A percentile compares a stretch with the other conserved stretches of the same genome.
These are phyloP conservation scores for Gisinianus flammeolus DNA, from an alignment of 2,888 invertebrate species.

Conservation along the genomic window DNA sequence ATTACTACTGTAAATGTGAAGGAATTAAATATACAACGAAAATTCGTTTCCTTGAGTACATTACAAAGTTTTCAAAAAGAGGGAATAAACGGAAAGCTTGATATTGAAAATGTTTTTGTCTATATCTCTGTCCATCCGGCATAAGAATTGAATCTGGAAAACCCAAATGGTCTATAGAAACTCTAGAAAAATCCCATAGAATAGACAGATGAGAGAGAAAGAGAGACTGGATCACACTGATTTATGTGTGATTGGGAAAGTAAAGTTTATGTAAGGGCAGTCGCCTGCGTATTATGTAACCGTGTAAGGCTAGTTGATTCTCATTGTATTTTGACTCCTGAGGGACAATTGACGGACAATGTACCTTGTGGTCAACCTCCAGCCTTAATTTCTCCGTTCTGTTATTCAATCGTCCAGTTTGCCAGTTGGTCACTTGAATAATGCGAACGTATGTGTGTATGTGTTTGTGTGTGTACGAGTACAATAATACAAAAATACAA, in stretches of 20 bases:
- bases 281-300: no score
- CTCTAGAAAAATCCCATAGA: no score
- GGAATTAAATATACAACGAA: not conserved
- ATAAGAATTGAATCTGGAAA: no score
- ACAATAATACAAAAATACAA: not conserved
- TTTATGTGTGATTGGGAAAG: not conserved
- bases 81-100: not conserved
- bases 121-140: not conserved
- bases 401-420: conserved; percentile 7
- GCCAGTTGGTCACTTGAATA: not conserved
- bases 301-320: not conserved
- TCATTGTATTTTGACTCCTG: not conserved
- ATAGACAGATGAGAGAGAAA: not conserved
- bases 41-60: no score
- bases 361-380: conserved; percentile 18
- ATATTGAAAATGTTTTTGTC: not conserved
- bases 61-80: not conserved
- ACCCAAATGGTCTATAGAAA: no score
- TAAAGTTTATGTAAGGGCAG: not conserved
- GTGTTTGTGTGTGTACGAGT: not conserved
- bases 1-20: not conserved
- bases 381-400: not conserved
- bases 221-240: not conserved
- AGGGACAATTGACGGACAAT: not conserved
- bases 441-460: not conserved